phyloP scores from a whole-genome alignment of 2,888 invertebrate species.

The Gonocerus acuteangulatus region DNA sequence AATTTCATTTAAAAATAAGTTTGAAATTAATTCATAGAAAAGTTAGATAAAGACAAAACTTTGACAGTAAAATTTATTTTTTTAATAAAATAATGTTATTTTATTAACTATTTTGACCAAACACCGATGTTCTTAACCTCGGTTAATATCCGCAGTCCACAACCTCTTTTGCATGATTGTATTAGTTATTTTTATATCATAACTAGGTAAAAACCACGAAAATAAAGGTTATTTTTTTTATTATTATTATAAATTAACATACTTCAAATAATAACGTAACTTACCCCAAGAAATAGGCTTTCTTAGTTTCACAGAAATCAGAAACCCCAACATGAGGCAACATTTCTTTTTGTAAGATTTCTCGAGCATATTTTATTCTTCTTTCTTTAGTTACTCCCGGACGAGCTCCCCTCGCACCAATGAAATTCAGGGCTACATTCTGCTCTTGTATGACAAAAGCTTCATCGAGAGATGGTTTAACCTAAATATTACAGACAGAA shows the following conservation, averaged over 20 bases:
- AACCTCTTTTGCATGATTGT: too few relatives aligned
- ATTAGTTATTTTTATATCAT: too few relatives aligned
- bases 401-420: slow-evolving; percentile 91
- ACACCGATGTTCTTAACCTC: too few relatives aligned
- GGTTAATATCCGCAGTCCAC: too few relatives aligned
- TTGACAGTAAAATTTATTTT: too few relatives aligned
- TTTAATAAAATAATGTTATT: too few relatives aligned
- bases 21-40: too few relatives aligned
- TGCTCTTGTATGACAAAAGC: slow-evolving; percentile 99
- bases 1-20: too few relatives aligned
- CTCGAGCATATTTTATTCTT: slow-evolving; percentile 96
- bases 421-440: slow-evolving; percentile 96
- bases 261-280: background rate
- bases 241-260: background rate
- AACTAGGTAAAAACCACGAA: too few relatives aligned
- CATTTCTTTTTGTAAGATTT: slow-evolving; percentile 99
- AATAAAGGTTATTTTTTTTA: too few relatives aligned
- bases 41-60: too few relatives aligned
- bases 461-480: slow-evolving; percentile 97
- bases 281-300: slow-evolving; percentile 89
- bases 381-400: slow-evolving; percentile 99
- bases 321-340: slow-evolving; percentile 98
- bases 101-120: too few relatives aligned
- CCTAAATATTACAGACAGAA: slow-evolving; percentile 40
- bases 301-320: slow-evolving; percentile 99